Base-by-base conservation (phyloP, 2,113 vertebrate genomes). In the Aplodontia rufa region DNA sequence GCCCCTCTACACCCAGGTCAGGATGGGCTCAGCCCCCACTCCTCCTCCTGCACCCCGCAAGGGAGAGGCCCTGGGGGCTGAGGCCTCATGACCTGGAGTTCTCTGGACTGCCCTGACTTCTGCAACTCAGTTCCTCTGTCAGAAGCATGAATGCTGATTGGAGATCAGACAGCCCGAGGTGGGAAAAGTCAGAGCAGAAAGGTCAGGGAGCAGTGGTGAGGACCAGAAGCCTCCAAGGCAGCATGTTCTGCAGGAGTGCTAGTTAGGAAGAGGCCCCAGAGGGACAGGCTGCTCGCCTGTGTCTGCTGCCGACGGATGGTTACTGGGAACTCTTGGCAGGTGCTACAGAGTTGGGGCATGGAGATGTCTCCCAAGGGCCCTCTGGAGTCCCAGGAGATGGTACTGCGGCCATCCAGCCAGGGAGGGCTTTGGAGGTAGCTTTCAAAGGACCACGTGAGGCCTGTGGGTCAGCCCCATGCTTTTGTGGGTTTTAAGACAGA, bases 1-100 rank as follows among this genome's bases (percentile, higher is more conserved):
- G 78, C 99, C 99, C 8, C 99, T 99, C 88, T 99, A 99, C 96
- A 99, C 99, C 85, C 99, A 99, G 99, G 99, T 99, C 97, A 98
- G 97, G 60, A 88, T 0, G 30, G 80, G 74, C 68, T 72, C 45
- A 1, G 24, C 9, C 0, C 11, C 45, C 9, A 45, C 32, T 37
- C 85, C 47, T 80, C 24, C 53, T 47, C 42, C 30, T n/a, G 49
- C 0, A 42, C 35, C 72, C 60, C 9, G 2, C n/a, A 9, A 60
- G 75, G 86, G 53, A 45, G 35, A n/a, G 83, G 35, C 8, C 11
- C 0, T 1, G 22, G 84, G 40, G 30, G 10, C 78, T 4, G 76
- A 72, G 64, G 49, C 55, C 51, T 30, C 1, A 0, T 10, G 32
- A 47, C 10, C 51, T 45, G 10, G 37, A 51, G 32, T 42, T 66